Evolutionary conservation across 2,888 invertebrate genomes (phyloP), one percentile per base, ranked within the genome.

Genomic region (Sicus ferrugineus): DNA sequence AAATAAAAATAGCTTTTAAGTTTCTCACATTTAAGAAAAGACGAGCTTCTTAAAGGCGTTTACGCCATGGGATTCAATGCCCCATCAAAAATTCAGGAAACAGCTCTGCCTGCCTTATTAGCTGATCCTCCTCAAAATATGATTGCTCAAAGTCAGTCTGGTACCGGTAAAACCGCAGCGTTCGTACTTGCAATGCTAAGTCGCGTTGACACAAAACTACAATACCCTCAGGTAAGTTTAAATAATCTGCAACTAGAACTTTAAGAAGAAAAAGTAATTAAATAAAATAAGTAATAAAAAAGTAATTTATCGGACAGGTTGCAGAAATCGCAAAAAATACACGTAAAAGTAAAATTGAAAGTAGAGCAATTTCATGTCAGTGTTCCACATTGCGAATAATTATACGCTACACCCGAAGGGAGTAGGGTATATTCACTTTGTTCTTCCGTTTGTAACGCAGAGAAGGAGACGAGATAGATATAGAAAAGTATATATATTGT

Each of bases 121-220:
- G 96, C 96, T 50, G 94, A 96, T 86, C 97, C 97, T 11, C 97
- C 97, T 30, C 94, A 95, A 84, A 99, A 99, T 86, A 93, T 99
- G 92, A 98, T 99, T 79, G 99, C 99, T 3, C 99, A 99, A 85
- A 96, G 97, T 68, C 99, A 99, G 83, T 97, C 97, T 58, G 99
- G 99, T 71, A 99, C 99, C 67, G 99, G 99, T 58, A 99, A 99
- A 88, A 99, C 99, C 2, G 99, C 99, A 38, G 98, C 99, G 6
- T 99, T 99, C 87, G 95, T 97, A 16, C 87, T 99, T 72, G 97
- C 98, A 0, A 97, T 98, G 96, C 86, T 99, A 50, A 96, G 95
- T 80, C 89, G 98, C 80, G 95, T 98, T 3, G 94, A 98, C 83
- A 86, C 92, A 0, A 86, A 87, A 16, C 89, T 92, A 76, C 88